A percentile compares a stretch with the other conserved stretches of the same genome.
These are phyloP conservation scores for Drosophila nannoptera DNA, from an alignment of 1,140 invertebrate genomes.

Conservation along the genomic window DNA sequence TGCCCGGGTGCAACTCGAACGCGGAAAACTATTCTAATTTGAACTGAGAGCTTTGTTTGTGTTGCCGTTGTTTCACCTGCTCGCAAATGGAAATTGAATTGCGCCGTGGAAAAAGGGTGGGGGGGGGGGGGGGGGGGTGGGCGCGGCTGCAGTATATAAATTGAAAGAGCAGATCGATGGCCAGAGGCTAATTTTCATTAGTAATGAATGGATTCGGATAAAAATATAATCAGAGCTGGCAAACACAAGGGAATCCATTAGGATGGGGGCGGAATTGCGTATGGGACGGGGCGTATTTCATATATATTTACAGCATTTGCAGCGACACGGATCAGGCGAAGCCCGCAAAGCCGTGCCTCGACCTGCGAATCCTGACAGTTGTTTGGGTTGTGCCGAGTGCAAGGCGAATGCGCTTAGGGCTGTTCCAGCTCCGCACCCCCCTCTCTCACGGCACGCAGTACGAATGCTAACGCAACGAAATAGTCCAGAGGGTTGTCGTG, in stretches of 20 bases:
- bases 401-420: conserved; percentile 64
- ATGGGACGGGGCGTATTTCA: conserved; percentile 25
- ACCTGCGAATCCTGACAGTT: conserved; percentile 59
- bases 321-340: conserved; percentile 1
- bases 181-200: conserved; percentile 54
- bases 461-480: neutral
- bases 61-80: too few species aligned
- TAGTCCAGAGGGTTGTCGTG: too few species aligned
- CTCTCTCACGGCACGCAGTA: neutral
- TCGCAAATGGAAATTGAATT: too few species aligned
- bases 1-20: too few species aligned
- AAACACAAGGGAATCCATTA: too few species aligned
- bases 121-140: too few species aligned
- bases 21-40: too few species aligned
- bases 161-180: conserved; percentile 22
- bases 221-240: too few species aligned
- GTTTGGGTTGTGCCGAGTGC: conserved; percentile 50
- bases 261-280: too few species aligned
- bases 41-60: too few species aligned
- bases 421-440: conserved; percentile 16
- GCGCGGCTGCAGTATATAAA: neutral
- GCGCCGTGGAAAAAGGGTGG: neutral
- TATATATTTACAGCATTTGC: conserved; percentile 67
- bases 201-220: conserved; percentile 1
- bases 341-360: conserved; percentile 13